Base-by-base conservation (phyloP, 2,797 vertebrate genomes). In the Paramormyrops hopkinsi region DNA sequence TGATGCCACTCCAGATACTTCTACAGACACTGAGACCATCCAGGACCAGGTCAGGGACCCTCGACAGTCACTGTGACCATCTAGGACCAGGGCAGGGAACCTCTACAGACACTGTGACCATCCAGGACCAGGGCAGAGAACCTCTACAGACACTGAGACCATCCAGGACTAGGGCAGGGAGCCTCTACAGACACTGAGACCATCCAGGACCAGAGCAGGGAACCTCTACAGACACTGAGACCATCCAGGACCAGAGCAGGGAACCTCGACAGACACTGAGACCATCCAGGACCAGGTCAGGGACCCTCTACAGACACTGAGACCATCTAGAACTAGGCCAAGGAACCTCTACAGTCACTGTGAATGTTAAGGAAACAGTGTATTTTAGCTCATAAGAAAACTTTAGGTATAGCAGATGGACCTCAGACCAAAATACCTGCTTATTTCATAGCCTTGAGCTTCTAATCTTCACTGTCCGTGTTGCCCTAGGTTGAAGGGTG, bases 211-310 rank as follows among this genome's bases (percentile, higher is more conserved):
- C 37, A 79, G 25, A 14, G 0, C 22, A n/a, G 17, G 8, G 5
- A 29, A 73, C 29, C 25, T 73, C 65, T 17, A 41, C 69, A 14
- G 33, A 0, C 29, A 76, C 0, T 37, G 12, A 41, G 29, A 76
- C 41, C 76, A 46, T 82, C 76, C 37, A 82, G 41, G 7, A 82
- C 73, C 17, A 79, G 8, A 4, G 5, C 29, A 41, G 12, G 1
- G 17, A n/a, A 59, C 6, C 54, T 2, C 22, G 29, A 12, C 56
- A 22, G 54, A 8, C 14, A 41, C 17, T 17, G 79, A 1, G 14
- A 83, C 5, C 87, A 41, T 88, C 22, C 44, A 88, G 88, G 22
- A 65, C 44, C 56, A n/a, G n/a, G n/a, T n/a, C n/a, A 59, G n/a
- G n/a, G 7, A 6, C 9, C n/a, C 56, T 82, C 76, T n/a, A 9